These are phyloP conservation scores for Plebejus anna DNA, from an alignment of 2,888 invertebrate species.

Conservation along the genomic window DNA sequence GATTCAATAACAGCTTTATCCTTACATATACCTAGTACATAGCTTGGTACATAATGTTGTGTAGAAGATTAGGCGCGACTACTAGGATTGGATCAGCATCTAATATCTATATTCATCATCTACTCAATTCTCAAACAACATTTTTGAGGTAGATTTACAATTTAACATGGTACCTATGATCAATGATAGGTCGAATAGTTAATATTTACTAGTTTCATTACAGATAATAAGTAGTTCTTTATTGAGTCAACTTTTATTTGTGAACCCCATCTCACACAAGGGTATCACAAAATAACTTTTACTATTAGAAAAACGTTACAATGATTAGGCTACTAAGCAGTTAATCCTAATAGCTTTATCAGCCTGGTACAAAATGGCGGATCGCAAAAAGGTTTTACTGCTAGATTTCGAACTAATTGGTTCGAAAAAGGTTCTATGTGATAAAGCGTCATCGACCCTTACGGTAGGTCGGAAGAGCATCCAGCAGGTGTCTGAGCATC, in stretches of 20 bases:
- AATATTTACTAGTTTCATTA: background rate
- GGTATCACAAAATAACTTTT: background rate
- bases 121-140: too few species aligned
- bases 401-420: constrained; percentile 7
- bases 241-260: background rate
- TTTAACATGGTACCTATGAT: too few species aligned
- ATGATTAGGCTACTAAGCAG: background rate
- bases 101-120: too few species aligned
- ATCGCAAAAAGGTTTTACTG: constrained; percentile 35
- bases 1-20: constrained; percentile 52
- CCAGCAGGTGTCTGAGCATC: constrained; percentile 70
- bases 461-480: constrained; percentile 57
- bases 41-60: background rate
- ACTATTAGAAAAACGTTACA: background rate
- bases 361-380: constrained; percentile 47
- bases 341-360: constrained; percentile 12
- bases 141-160: too few species aligned
- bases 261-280: background rate
- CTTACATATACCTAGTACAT: constrained; percentile 3
- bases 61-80: background rate
- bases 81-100: too few species aligned
- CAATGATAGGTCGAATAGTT: too few species aligned
- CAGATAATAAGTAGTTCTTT: background rate
- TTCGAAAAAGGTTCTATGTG: constrained; percentile 38
- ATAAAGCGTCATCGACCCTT: constrained; percentile 55